A percentile compares a stretch with the other conserved stretches of the same genome.
Conservation (phyloP, 2,888 invertebrate genomes). For the Galeruca laticollis region DNA sequence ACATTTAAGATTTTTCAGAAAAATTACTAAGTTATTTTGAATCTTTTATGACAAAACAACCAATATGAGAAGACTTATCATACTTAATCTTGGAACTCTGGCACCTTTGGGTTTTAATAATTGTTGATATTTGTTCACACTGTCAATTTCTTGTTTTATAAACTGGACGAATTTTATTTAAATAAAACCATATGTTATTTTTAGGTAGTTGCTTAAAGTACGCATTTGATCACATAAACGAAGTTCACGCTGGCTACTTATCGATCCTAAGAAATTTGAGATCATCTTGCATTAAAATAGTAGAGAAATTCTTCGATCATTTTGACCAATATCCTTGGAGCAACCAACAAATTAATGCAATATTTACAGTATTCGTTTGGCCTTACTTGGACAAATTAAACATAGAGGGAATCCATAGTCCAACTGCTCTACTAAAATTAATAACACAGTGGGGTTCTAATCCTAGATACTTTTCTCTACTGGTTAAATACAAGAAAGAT, state of each 20-base stretch:
- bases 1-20: no score
- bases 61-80: no score
- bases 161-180: not conserved
- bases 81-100: no score
- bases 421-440: slow-evolving; percentile 85
- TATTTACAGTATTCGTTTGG: slow-evolving; percentile 86
- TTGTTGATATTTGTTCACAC: no score
- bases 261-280: slow-evolving; percentile 76
- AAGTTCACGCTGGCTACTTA: slow-evolving; percentile 75
- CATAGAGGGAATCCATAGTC: slow-evolving; percentile 84
- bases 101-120: no score
- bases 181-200: slow-evolving; percentile 70
- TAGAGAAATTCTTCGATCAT: slow-evolving; percentile 82
- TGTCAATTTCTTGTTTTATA: no score
- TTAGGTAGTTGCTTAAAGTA: slow-evolving; percentile 76
- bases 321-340: slow-evolving; percentile 84
- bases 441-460: slow-evolving; percentile 84
- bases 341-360: slow-evolving; percentile 75
- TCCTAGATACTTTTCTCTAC: slow-evolving; percentile 80
- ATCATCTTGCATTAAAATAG: slow-evolving; percentile 72
- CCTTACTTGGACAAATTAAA: slow-evolving; percentile 82
- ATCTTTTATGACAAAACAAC: no score
- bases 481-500: slow-evolving; percentile 72
- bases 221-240: slow-evolving; percentile 71
- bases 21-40: no score